These are phyloP conservation scores for Athalia rosae DNA, from an alignment of 2,888 invertebrate species.

Conservation along the genomic window DNA sequence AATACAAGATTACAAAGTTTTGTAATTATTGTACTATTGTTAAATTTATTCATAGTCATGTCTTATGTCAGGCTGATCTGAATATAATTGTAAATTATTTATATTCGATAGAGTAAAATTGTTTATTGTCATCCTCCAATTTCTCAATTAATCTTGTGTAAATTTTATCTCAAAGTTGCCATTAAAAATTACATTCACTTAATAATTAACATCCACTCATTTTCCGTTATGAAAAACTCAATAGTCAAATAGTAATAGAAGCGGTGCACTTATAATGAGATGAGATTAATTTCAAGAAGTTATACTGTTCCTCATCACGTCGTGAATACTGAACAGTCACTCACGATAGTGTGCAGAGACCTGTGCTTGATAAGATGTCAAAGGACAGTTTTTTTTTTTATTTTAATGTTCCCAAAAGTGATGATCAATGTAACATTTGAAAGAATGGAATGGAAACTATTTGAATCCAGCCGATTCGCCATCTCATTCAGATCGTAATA, in stretches of 20 bases:
- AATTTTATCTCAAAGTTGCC: conserved; percentile 37
- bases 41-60: conserved; percentile 30
- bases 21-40: conserved; percentile 34
- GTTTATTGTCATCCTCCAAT: conserved; percentile 42
- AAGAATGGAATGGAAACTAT: no score
- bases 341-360: no score
- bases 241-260: neutral
- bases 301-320: neutral
- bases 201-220: conserved; percentile 23
- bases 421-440: no score
- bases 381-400: no score
- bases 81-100: conserved; percentile 15
- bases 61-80: conserved; percentile 33
- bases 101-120: conserved; percentile 34
- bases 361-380: no score
- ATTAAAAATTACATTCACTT: conserved; percentile 39
- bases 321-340: no score
- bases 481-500: no score
- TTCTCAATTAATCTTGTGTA: conserved; percentile 18
- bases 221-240: neutral
- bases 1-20: conserved; percentile 34
- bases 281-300: neutral
- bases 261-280: no score
- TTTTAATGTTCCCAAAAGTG: no score
- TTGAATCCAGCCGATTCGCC: no score